Conservation (phyloP, 2,797 vertebrate genomes). For the Emydoidea blandingii region DNA sequence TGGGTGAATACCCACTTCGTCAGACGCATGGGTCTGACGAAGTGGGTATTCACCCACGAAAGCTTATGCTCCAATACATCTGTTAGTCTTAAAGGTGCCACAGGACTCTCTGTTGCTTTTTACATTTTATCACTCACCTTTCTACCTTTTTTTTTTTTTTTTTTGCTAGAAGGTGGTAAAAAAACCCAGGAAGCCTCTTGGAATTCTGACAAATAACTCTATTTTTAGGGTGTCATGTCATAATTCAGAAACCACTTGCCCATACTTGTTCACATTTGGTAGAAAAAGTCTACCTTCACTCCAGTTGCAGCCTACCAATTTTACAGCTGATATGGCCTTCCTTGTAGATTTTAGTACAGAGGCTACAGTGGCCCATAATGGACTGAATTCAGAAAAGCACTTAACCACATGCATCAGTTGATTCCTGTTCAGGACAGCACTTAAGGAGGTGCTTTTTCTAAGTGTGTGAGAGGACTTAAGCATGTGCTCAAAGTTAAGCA, state of each 20-base stretch:
- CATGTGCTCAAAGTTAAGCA: background rate
- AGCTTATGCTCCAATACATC: no score
- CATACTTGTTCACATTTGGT: background rate
- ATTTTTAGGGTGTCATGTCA: background rate
- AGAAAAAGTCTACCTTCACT: background rate
- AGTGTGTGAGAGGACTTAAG: background rate
- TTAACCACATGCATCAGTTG: no score
- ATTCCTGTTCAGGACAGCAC: background rate
- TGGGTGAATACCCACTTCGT: no score
- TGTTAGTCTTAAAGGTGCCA: no score
- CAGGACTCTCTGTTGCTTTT: no score
- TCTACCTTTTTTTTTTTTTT: background rate
- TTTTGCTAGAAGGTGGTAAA: background rate
- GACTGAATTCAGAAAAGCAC: background rate
- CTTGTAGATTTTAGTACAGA: background rate
- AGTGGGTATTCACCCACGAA: no score
- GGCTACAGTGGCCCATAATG: fast-evolving
- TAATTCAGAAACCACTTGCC: background rate
- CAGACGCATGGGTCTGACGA: no score
- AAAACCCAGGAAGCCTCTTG: no score
- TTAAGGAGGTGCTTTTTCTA: background rate
- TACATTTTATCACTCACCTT: fast-evolving
- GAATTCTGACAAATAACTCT: background rate
- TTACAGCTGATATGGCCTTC: fast-evolving
- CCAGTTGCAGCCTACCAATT: fast-evolving